Conservation (phyloP, 2,797 vertebrate species). For the Typhlichthys eigenmanni region DNA sequence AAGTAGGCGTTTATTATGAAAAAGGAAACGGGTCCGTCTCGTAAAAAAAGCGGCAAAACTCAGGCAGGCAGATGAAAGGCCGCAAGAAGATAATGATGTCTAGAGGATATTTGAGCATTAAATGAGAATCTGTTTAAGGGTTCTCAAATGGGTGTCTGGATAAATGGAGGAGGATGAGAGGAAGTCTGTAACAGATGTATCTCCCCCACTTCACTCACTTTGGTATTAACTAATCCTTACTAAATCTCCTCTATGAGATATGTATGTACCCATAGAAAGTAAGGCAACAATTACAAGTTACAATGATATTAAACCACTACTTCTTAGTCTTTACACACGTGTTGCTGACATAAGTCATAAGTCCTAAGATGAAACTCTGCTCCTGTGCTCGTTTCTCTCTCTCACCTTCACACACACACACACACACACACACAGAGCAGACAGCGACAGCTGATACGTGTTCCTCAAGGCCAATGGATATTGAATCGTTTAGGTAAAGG, state of each 20-base stretch:
- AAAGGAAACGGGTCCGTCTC: constrained; percentile 72
- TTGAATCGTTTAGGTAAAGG: too few relatives aligned
- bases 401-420: too few relatives aligned
- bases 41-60: constrained; percentile 65
- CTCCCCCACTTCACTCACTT: too few relatives aligned
- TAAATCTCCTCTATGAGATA: background rate
- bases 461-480: too few relatives aligned
- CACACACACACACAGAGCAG: too few relatives aligned
- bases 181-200: background rate
- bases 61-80: constrained; percentile 7
- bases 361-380: too few relatives aligned
- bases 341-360: too few relatives aligned
- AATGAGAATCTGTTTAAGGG: background rate
- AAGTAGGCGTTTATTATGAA: constrained; percentile 78
- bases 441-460: too few relatives aligned
- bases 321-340: too few relatives aligned
- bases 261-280: too few relatives aligned
- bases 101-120: background rate
- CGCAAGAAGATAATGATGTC: background rate
- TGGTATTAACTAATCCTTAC: background rate
- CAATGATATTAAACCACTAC: too few relatives aligned
- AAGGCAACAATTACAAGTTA: background rate
- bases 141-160: background rate
- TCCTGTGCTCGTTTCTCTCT: too few relatives aligned
- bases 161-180: background rate